These are phyloP conservation scores for Lethrus apterus DNA, from an alignment of 1,140 invertebrate species.

Conservation along the genomic window DNA sequence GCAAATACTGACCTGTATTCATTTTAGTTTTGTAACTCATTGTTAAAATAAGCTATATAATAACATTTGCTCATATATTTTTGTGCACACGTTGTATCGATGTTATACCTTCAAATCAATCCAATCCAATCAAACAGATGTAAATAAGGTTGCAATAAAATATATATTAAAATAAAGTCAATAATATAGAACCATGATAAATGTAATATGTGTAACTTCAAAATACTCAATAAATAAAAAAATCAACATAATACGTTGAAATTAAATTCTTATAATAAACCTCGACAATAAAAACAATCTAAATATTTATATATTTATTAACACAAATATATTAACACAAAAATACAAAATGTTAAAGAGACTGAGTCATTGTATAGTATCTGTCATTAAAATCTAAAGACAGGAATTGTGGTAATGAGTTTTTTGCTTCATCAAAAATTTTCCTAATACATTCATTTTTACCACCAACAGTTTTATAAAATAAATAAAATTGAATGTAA, in stretches of 20 bases:
- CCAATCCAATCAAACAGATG: slow-evolving; percentile 13
- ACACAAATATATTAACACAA: slow-evolving; percentile 13
- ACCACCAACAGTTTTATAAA: slow-evolving; percentile 8
- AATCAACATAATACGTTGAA: too few relatives aligned
- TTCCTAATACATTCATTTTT: slow-evolving; percentile 9
- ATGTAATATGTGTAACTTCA: too few relatives aligned
- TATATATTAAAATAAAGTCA: slow-evolving; percentile 24
- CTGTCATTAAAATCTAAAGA: slow-evolving; percentile 14
- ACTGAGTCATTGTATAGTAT: slow-evolving; percentile 9
- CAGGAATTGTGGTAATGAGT: slow-evolving; percentile 7
- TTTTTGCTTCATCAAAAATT: slow-evolving; percentile 13
- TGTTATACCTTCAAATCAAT: background rate
- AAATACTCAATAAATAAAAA: too few relatives aligned
- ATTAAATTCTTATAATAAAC: too few relatives aligned
- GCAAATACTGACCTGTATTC: too few relatives aligned
- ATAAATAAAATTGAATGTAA: slow-evolving; percentile 44
- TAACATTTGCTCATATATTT: too few relatives aligned
- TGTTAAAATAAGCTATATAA: background rate
- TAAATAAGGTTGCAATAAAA: slow-evolving; percentile 26
- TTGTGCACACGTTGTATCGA: slow-evolving; percentile 1
- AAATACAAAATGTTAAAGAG: background rate
- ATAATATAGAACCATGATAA: slow-evolving; percentile 22
- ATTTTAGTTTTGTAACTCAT: background rate
- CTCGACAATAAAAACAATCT: too few relatives aligned
- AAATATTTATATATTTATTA: too few relatives aligned